Conservation (phyloP, 1,140 invertebrate species). For the Coelopa frigida region DNA sequence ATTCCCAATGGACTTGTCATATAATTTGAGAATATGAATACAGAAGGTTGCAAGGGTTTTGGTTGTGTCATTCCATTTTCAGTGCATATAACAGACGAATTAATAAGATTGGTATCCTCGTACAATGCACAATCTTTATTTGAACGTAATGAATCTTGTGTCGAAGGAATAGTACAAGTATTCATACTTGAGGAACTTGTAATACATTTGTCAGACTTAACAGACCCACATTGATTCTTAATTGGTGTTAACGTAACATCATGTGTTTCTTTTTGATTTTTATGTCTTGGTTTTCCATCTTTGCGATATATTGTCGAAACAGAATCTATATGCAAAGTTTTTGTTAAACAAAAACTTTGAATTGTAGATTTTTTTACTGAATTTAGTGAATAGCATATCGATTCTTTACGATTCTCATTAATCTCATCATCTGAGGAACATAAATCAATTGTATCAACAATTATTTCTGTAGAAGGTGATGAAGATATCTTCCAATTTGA, state of each 20-base stretch:
- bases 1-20: conserved; percentile 26
- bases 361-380: not conserved
- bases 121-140: no score
- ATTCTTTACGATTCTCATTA: conserved; percentile 9
- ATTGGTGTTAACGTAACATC: conserved; percentile 4
- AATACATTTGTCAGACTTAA: not conserved
- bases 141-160: no score
- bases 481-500: conserved; percentile 39
- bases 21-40: conserved; percentile 41
- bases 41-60: conserved; percentile 35
- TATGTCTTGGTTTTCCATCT: conserved; percentile 18
- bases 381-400: conserved; percentile 7
- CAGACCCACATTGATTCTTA: not conserved
- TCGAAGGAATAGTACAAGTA: not conserved
- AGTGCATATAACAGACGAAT: not conserved
- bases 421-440: conserved; percentile 52
- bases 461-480: conserved; percentile 28
- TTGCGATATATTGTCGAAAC: conserved; percentile 16
- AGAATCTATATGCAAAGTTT: conserved; percentile 15
- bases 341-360: conserved; percentile 2
- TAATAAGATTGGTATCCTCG: not conserved
- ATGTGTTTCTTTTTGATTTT: conserved; percentile 15
- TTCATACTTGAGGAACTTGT: not conserved
- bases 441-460: conserved; percentile 48
- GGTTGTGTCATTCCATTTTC: not conserved